Base-by-base conservation (phyloP, 2,888 invertebrate species). In the Ormyrus pomaceus region DNA sequence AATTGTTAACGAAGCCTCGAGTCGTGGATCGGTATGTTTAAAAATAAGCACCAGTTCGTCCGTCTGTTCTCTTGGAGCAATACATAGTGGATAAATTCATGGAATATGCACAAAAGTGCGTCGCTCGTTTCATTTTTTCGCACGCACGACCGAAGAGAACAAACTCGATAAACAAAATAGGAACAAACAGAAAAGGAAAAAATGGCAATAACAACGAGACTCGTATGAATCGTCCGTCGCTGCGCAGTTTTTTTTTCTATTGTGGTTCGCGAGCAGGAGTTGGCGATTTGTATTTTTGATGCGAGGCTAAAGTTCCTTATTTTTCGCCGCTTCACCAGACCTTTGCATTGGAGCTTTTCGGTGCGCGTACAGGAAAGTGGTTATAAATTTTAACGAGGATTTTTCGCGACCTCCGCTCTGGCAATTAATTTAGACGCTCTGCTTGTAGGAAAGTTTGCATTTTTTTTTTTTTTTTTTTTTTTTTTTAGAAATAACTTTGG, bases 371-470 rank as follows among this genome's bases (percentile, higher is more conserved):
- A 4, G 45, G 61, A 55, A 61, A 11, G 70, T 50, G 72, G 48
- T 19, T 64, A 71, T 71, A 71, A 78, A 72, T 78, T 68, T 56
- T 71, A 73, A 76, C 75, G 71, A 53, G 72, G 55, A 68, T 55
- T 78, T 78, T 78, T 70, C 62, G 50, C 70, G 56, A 62, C 70
- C 13, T n/a, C 48, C 11, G 58, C 34, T 34, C 34, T 34, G 0
- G 62, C 55, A 70, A 71, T 70, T 71, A 64, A 65, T 77, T 70
- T 62, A 9, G 64, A 61, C 64, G 64, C 53, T 11, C 8, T 1
- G 6, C 13, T 34, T 34, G 34, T 4, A 3, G 34, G 34, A 34
- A 34, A 34, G 34, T 34, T 34, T 34, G 34, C 34, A 34, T 4
- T 34, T 34, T 34, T 2, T 34, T 34, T 34, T 3, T 34, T 34